Evolutionary conservation across 2,113 vertebrate genomes (phyloP).

Genomic region (Donacobius atricapilla): DNA sequence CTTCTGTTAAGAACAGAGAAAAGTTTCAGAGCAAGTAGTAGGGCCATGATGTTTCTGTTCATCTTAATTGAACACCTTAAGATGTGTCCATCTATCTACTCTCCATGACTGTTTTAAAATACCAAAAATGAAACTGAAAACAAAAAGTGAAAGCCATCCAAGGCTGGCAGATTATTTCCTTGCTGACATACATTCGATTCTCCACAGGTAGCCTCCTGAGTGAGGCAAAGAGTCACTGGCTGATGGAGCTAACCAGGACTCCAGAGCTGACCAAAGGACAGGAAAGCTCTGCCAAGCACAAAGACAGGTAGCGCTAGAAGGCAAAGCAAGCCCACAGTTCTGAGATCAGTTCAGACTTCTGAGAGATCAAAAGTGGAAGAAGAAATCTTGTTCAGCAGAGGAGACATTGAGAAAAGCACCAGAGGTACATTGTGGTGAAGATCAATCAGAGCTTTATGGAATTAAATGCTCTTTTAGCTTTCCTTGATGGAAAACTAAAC

Average conservation of each 20-base stretch:
- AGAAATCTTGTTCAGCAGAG: slow-evolving; percentile 7
- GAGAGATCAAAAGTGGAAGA: slow-evolving; percentile 21
- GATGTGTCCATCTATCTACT: not conserved
- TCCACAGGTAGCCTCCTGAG: not conserved
- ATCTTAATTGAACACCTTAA: not conserved
- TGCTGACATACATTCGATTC: not conserved
- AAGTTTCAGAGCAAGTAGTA: not conserved
- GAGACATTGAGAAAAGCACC: not conserved
- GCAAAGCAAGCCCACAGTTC: not conserved
- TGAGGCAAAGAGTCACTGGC: not conserved
- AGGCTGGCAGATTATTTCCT: not conserved
- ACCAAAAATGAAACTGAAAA: not conserved
- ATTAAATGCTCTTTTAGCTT: slow-evolving; percentile 38
- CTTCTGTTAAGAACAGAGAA: not conserved
- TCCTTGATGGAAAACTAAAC: slow-evolving; percentile 30
- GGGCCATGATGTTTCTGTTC: not conserved
- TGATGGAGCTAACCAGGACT: not conserved
- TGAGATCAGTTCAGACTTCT: not conserved
- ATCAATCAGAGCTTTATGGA: slow-evolving; percentile 8
- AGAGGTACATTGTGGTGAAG: slow-evolving; percentile 14
- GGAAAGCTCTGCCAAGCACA: not conserved
- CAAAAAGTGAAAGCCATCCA: not conserved
- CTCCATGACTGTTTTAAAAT: not conserved
- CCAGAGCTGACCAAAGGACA: not conserved
- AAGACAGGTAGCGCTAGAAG: not conserved